Base-by-base conservation (phyloP, 2,797 vertebrate genomes). In the Pterois miles region DNA sequence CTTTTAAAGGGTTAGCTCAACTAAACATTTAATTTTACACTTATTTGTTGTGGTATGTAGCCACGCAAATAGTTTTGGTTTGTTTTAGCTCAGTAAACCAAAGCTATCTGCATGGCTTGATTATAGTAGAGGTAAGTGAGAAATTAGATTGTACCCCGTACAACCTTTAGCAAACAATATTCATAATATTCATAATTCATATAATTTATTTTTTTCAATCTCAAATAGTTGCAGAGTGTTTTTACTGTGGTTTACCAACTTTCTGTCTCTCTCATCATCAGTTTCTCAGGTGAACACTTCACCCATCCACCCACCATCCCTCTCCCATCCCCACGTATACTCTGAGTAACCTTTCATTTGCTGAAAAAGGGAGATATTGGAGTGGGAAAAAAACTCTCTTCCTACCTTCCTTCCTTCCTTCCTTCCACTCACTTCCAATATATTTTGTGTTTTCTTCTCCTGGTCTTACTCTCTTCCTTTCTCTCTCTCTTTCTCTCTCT, bases 391-490 rank as follows among this genome's bases (percentile, higher is more conserved):
- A 58, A 22, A 11, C 31, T 60, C 38, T 43, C 8, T 64, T 18
- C 34, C 60, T 52, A n/a, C n/a, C n/a, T n/a, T n/a, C n/a, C n/a
- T n/a, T n/a, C n/a, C n/a, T n/a, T n/a, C n/a, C n/a, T 67, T 82
- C 75, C 58, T 65, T 74, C 75, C 20, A 3, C 53, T 80, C 48
- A 64, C 57, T 80, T 80, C 77, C 72, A 36, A 25, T 87, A 56
- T 57, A 16, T 90, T 83, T 82, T 70, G 53, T 80, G 33, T 77
- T 85, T 75, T 83, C 75, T 34, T 80, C 48, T 69, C 50, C 33
- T 14, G 23, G 23, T 75, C 56, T 70, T 27, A 4, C 70, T 73
- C 14, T 57, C 57, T 43, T 60, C 29, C 40, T 67, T 48, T 31
- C 65, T 73, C 38, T 74, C 84, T 74, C 7, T 65, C 71, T 52